These are phyloP conservation scores for Alentia gelatinosa DNA, from an alignment of 2,888 invertebrate species.

Conservation along the genomic window DNA sequence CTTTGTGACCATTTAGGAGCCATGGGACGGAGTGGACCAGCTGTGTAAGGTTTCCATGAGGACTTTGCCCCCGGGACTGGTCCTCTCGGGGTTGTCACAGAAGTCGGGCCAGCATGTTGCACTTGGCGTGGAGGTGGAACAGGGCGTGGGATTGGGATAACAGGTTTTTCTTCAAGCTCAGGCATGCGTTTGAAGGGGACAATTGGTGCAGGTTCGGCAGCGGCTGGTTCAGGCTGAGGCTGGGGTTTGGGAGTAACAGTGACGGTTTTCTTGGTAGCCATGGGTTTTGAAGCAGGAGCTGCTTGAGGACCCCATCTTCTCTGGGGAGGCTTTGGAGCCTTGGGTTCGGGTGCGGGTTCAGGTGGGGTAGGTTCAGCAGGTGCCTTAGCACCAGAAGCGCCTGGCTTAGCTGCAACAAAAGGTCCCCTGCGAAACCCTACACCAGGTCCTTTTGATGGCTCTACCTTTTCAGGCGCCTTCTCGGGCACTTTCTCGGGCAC, in stretches of 20 bases:
- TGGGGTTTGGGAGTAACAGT: background rate
- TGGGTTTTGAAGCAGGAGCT: background rate
- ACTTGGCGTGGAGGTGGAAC: background rate
- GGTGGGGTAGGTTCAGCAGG: background rate
- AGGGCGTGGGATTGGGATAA: background rate
- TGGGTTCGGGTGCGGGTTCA: slow-evolving; percentile 8
- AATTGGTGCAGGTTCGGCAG: background rate
- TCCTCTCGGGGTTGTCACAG: slow-evolving; percentile 32
- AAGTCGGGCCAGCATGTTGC: background rate
- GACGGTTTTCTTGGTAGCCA: background rate
- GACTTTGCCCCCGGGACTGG: slow-evolving; percentile 50
- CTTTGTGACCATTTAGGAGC: slow-evolving; percentile 7
- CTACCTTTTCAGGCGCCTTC: background rate
- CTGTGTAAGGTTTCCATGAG: slow-evolving; percentile 52
- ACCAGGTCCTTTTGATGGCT: slow-evolving; percentile 24
- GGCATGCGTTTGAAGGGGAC: slow-evolving; percentile 20
- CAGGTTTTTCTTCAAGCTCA: slow-evolving; percentile 23
- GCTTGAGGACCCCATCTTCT: background rate
- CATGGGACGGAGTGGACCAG: slow-evolving; percentile 15
- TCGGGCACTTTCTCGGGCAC: no score
- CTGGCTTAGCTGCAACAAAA: slow-evolving; percentile 9
- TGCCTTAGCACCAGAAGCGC: background rate
- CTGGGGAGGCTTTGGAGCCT: background rate
- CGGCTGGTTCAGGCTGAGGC: background rate
- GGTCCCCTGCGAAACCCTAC: slow-evolving; percentile 49